Conservation (phyloP, 2,888 invertebrate species). For the Abrostola triplasia region DNA sequence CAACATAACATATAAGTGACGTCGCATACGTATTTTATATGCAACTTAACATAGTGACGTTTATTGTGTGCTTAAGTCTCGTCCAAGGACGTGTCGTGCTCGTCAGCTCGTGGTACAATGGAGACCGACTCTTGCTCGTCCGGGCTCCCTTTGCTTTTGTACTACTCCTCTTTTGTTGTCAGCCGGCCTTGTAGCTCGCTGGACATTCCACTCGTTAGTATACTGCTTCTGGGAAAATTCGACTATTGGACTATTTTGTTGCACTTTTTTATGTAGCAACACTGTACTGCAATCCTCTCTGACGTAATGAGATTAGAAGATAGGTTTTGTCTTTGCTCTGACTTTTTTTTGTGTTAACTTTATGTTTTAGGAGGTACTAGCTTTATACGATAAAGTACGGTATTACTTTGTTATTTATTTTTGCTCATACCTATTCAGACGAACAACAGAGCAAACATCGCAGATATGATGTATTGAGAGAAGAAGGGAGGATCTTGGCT, state of each 20-base stretch:
- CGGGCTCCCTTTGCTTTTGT: constrained; percentile 56
- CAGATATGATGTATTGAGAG: too few species aligned
- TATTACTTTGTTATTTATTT: neutral
- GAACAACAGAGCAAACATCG: neutral
- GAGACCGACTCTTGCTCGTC: constrained; percentile 15
- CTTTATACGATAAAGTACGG: too few species aligned
- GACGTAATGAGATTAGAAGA: neutral
- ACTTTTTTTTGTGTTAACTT: neutral
- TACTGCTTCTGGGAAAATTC: constrained; percentile 35
- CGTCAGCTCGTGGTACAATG: constrained; percentile 26
- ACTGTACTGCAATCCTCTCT: constrained; percentile 5
- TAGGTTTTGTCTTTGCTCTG: neutral
- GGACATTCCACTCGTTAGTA: constrained; percentile 56
- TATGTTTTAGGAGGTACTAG: neutral
- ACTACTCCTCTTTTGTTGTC: constrained; percentile 55
- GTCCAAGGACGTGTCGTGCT: neutral
- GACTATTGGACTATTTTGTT: constrained; percentile 14
- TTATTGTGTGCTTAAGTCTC: too few species aligned
- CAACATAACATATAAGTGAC: too few species aligned
- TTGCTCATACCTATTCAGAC: too few species aligned
- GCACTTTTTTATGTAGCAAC: neutral
- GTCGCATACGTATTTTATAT: too few species aligned
- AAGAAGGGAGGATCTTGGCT: too few species aligned
- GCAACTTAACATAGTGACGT: too few species aligned
- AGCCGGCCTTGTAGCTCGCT: constrained; percentile 46